Percentiles rank a stretch among this genome's conserved stretches.
Evolutionary conservation across 2,113 vertebrate genomes (phyloP).

Genomic region (Ammodytes dubius): DNA sequence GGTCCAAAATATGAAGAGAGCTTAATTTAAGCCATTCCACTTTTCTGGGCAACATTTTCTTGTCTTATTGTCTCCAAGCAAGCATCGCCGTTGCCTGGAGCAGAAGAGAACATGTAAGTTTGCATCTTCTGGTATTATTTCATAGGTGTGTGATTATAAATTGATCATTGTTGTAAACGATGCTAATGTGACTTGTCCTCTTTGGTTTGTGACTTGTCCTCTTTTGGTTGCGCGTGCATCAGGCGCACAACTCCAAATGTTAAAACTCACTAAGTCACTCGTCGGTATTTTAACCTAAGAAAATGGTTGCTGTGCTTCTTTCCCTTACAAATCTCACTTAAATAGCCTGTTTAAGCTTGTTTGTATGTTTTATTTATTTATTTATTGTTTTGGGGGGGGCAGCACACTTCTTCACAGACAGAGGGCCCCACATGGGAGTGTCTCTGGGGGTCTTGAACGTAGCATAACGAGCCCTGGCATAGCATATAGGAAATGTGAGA

Average conservation of each 20-base stretch:
- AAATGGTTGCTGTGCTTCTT: neutral
- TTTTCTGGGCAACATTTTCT: constrained; percentile 6
- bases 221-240: neutral
- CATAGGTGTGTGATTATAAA: too few species aligned
- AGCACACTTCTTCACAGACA: neutral
- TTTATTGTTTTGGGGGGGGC: neutral
- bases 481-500: constrained; percentile 53
- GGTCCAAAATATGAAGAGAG: neutral
- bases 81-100: neutral
- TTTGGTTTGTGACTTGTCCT: neutral
- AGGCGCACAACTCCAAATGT: neutral
- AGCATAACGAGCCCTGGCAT: constrained; percentile 48
- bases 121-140: neutral
- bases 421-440: constrained; percentile 33
- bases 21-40: neutral
- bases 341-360: neutral
- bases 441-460: constrained; percentile 22
- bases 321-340: neutral
- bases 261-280: neutral
- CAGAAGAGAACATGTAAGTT: constrained; percentile 58
- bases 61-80: neutral
- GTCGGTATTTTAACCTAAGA: neutral
- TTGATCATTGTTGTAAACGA: neutral
- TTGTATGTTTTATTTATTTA: neutral
- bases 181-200: neutral